Base-by-base conservation (phyloP, 2,888 invertebrate genomes). In the Sesamia inferens region DNA sequence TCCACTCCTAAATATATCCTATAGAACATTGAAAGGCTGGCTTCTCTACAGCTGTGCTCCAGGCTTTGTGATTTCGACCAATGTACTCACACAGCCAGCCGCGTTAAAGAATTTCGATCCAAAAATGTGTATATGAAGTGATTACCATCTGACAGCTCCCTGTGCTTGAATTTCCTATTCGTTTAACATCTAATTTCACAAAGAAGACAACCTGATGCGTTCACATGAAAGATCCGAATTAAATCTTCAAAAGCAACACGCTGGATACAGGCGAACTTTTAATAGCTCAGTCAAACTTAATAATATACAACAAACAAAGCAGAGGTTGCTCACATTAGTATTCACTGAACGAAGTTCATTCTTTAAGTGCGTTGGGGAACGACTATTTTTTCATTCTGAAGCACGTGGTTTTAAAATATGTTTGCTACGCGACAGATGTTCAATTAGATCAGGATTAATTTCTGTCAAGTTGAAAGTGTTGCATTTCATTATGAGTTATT, bases 241-340 rank as follows among this genome's bases (percentile, higher is more conserved):
- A 83, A 65, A 72, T 85, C 72, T 63, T 78, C 70, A 81, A 68
- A 78, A 65, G 78, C 71, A 76, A 78, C 78, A 68, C 68, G 72
- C 62, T 59, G 58, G 59, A n/a, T n/a, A 69, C 57, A 61, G 80
- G n/a, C 14, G 48, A 87, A 85, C 85, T 87, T 85, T 81, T 79
- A 83, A 86, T 85, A 78, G 78, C 85, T 62, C 72, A 79, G 81
- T 79, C 83, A 78, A 87, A 86, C 87, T 86, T 83, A 78, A 83
- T 85, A 82, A 81, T 77, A 78, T 79, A 69, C 55, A 47, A 71
- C 81, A 86, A 85, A 87, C 81, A 85, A 78, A 76, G 79, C 77
- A 61, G 54, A 51, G 81, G 75, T 76, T 74, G 74, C 16, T 22
- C 66, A 54, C 76, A 86, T 86, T 83, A 85, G 85, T 78, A 86